phyloP scores from a whole-genome alignment of 2,888 invertebrate genomes.

The Sceliomorpha sp. region DNA sequence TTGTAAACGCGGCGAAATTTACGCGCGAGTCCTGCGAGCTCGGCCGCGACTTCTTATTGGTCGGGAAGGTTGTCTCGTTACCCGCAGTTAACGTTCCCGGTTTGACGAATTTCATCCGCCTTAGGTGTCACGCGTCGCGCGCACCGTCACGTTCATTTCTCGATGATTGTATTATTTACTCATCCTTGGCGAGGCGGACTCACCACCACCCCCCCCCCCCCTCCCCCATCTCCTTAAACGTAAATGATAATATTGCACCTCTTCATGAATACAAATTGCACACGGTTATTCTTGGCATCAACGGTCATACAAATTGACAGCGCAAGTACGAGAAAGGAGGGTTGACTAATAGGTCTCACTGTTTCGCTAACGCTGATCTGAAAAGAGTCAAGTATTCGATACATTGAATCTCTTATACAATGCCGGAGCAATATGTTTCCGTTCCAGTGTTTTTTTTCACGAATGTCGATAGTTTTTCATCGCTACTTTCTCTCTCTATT shows the following conservation, averaged over 20 bases:
- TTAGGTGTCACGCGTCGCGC: too few relatives aligned
- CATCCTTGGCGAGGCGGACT: too few relatives aligned
- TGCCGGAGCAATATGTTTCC: slow-evolving; percentile 14
- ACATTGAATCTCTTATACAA: slow-evolving; percentile 30
- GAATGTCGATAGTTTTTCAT: slow-evolving; percentile 36
- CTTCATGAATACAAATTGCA: slow-evolving; percentile 30
- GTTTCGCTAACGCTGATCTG: slow-evolving; percentile 33
- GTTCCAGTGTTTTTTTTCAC: slow-evolving; percentile 19
- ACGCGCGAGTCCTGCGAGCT: slow-evolving; percentile 31
- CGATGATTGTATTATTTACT: too few relatives aligned
- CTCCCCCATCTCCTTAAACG: too few relatives aligned
- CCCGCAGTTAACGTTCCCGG: too few relatives aligned
- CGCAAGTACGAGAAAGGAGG: slow-evolving; percentile 26
- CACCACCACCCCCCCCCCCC: too few relatives aligned
- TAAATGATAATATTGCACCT: slow-evolving; percentile 1
- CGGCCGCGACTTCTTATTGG: slow-evolving; percentile 14
- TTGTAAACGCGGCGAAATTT: slow-evolving; percentile 38
- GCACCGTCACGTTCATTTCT: too few relatives aligned
- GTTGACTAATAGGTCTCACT: slow-evolving; percentile 38
- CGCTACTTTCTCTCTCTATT: slow-evolving; percentile 27
- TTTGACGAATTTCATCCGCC: too few relatives aligned
- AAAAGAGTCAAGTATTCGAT: slow-evolving; percentile 51
- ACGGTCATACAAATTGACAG: slow-evolving; percentile 2
- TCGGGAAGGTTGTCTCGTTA: too few relatives aligned
- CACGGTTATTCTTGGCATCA: slow-evolving; percentile 14